phyloP scores from a whole-genome alignment of 1,140 invertebrate genomes.

The Ericerus pela region DNA sequence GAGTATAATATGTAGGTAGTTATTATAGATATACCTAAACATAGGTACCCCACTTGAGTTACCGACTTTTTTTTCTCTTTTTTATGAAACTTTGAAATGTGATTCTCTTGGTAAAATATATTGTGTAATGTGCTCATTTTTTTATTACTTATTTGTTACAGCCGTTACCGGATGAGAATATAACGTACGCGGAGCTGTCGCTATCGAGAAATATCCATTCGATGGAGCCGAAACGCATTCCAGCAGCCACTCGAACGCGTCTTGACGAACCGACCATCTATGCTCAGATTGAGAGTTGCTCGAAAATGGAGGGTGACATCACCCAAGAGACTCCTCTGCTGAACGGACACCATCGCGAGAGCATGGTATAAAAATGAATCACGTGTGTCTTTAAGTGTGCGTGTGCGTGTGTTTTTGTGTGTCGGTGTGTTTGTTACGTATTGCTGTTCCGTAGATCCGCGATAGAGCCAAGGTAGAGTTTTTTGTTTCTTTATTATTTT shows the following conservation, averaged over 20 bases:
- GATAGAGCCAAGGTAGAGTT: too few relatives aligned
- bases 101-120: too few relatives aligned
- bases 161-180: background rate
- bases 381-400: too few relatives aligned
- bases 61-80: background rate
- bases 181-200: constrained; percentile 1
- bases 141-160: too few relatives aligned
- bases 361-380: constrained; percentile 9
- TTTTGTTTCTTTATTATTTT: too few relatives aligned
- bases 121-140: too few relatives aligned
- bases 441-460: too few relatives aligned
- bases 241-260: background rate
- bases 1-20: too few relatives aligned
- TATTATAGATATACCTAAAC: too few relatives aligned
- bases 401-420: too few relatives aligned
- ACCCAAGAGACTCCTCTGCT: constrained; percentile 2
- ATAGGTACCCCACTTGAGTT: background rate
- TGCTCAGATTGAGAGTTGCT: background rate
- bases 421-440: too few relatives aligned
- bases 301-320: background rate
- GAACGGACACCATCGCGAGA: background rate
- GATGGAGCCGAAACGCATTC: background rate
- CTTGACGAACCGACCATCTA: constrained; percentile 1
- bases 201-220: background rate
- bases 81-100: background rate